Conservation (phyloP, 2,113 vertebrate genomes). For the Ahaetulla prasina region DNA sequence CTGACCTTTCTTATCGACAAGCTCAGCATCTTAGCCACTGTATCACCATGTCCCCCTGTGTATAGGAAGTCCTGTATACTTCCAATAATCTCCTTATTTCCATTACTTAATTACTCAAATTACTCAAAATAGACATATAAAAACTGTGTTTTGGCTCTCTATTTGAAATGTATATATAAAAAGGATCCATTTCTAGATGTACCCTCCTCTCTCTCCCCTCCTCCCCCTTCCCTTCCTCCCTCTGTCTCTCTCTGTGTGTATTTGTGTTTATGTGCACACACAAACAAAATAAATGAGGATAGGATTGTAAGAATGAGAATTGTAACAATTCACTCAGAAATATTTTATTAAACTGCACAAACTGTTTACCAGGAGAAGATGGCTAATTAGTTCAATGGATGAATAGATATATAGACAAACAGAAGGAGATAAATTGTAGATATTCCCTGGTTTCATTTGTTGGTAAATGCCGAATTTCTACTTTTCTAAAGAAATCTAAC, state of each 20-base stretch:
- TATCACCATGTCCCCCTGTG: too few relatives aligned
- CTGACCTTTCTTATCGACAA: too few relatives aligned
- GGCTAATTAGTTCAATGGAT: not conserved
- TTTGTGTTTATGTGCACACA: not conserved
- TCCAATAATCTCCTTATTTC: not conserved
- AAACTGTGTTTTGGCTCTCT: not conserved
- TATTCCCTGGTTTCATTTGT: not conserved
- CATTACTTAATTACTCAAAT: not conserved
- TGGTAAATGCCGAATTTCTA: not conserved
- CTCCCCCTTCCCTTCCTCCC: too few relatives aligned
- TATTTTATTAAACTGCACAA: not conserved
- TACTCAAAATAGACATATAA: not conserved
- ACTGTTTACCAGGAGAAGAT: not conserved
- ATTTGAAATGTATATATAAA: not conserved
- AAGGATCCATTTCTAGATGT: not conserved
- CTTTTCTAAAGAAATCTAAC: not conserved
- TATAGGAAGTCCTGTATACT: not conserved
- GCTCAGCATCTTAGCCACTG: too few relatives aligned
- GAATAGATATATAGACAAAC: not conserved
- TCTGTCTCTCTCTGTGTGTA: too few relatives aligned
- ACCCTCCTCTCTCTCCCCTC: not conserved
- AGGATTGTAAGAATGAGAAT: not conserved
- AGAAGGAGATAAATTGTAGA: not conserved
- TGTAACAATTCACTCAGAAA: not conserved
- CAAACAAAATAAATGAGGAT: not conserved